Base-by-base conservation (phyloP, 2,113 vertebrate genomes). In the Serilophus lunatus region DNA sequence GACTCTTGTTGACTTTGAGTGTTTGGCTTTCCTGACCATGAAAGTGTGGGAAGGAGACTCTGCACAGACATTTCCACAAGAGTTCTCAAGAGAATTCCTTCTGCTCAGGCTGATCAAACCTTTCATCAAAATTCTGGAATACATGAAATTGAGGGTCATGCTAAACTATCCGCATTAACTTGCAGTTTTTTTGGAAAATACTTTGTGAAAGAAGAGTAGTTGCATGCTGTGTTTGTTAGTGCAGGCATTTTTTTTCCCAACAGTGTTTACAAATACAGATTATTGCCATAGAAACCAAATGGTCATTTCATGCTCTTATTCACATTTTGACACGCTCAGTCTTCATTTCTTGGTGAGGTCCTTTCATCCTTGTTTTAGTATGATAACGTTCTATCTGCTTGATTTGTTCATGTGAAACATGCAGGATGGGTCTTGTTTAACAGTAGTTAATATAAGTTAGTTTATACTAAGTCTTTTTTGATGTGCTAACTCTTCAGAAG, bases 211-310 rank as follows among this genome's bases (percentile, higher is more conserved):
- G 78, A 76, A 63, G 59, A 85, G 25, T 64, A 85, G n/a, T 47
- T 82, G 14, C 24, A 6, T 59, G 50, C 24, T 63, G n/a, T 63
- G 47, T 63, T 90, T 53, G 36, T 61, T 86, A 88, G 31, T 71
- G n/a, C 6, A 47, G 50, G 29, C 68, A 18, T 76, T 61, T 81
- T 74, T 72, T 87, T 22, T 35, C 11, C 33, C 64, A 20, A 9
- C 18, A 17, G 1, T 71, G 25, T 96, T 96, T 95, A 71, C 72
- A 94, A 90, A 75, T 86, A 59, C 36, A 87, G 82, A 86, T 94
- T 89, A 77, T 86, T 92, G 56, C 40, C 44, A 44, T 82, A 75
- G 94, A 87, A 95, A 95, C 91, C 4, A 57, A 87, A 78, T 50
- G 60, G 82, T 72, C 40, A 15, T 80, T 92, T 91, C 40, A 28